Evolutionary conservation across 2,113 vertebrate species (phyloP).

Genomic region (Cephalopholis sonnerati): DNA sequence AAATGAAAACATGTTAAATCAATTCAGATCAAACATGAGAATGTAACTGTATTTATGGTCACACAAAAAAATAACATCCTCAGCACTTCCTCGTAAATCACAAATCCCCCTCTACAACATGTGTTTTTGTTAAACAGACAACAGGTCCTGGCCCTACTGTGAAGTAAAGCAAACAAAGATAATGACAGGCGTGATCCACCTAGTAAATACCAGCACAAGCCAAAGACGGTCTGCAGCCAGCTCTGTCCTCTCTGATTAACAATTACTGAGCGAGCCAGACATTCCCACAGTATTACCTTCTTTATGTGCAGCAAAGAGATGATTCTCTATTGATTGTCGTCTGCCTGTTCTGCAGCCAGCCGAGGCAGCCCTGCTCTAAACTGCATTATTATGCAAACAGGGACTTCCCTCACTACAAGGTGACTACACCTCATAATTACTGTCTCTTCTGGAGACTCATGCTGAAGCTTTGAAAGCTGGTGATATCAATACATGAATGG

Average conservation of each 20-base stretch:
- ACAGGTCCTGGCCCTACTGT: conserved; percentile 27
- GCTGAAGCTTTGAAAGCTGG: conserved; percentile 30
- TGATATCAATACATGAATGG: conserved; percentile 56
- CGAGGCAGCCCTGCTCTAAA: neutral
- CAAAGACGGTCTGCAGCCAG: conserved; percentile 39
- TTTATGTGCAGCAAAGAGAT: conserved; percentile 29
- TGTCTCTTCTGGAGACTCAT: conserved; percentile 21
- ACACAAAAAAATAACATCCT: conserved; percentile 42
- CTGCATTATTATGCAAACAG: conserved; percentile 15
- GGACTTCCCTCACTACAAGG: conserved; percentile 40
- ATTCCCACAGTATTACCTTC: conserved; percentile 2
- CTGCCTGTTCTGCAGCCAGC: conserved; percentile 27
- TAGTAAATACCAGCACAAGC: conserved; percentile 39
- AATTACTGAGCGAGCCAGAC: conserved; percentile 16
- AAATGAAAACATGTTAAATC: conserved; percentile 41
- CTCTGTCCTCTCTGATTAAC: conserved; percentile 40
- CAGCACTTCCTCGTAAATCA: conserved; percentile 49
- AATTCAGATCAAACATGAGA: conserved; percentile 41
- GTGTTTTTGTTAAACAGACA: conserved; percentile 55
- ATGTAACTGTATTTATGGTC: conserved; percentile 11
- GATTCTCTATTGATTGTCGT: conserved; percentile 33
- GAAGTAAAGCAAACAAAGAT: conserved; percentile 47
- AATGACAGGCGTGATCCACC: conserved; percentile 19
- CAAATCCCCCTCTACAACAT: conserved; percentile 22
- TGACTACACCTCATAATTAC: conserved; percentile 51